Evolutionary conservation across 1,140 invertebrate genomes (phyloP).

Genomic region (Drosophila busckii): DNA sequence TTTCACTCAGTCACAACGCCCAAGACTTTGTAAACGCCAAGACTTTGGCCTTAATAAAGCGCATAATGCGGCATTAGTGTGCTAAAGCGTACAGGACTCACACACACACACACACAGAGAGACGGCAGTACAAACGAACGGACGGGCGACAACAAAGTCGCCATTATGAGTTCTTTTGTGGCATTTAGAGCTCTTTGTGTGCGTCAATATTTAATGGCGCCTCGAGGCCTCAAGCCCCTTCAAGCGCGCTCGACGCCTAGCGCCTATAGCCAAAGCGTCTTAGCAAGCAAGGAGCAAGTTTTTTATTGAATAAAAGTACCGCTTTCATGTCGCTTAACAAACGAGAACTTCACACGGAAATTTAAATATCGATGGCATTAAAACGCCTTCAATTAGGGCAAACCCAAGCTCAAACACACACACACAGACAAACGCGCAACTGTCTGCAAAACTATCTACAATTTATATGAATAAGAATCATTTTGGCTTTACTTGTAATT

Average conservation of each 20-base stretch:
- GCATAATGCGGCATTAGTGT: conserved; percentile 69
- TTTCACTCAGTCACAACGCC: conserved; percentile 9
- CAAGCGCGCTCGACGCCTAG: neutral
- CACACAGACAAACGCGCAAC: too few species aligned
- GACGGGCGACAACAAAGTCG: conserved; percentile 53
- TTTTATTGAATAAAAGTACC: conserved; percentile 48
- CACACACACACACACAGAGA: too few species aligned
- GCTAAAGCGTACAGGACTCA: too few species aligned
- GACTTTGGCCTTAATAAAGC: conserved; percentile 57
- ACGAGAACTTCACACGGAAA: conserved; percentile 14
- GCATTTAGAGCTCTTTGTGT: conserved; percentile 66
- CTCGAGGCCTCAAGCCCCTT: conserved; percentile 22
- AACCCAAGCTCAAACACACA: too few species aligned
- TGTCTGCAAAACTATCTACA: too few species aligned
- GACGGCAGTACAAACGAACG: too few species aligned
- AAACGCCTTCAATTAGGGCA: conserved; percentile 10
- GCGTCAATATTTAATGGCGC: conserved; percentile 70
- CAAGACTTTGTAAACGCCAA: neutral
- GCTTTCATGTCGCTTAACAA: conserved; percentile 35
- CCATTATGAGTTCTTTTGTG: conserved; percentile 75
- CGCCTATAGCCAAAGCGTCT: too few species aligned
- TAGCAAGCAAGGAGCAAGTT: conserved; percentile 25
- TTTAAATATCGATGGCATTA: conserved; percentile 28
- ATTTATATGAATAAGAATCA: conserved; percentile 44
- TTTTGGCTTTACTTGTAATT: conserved; percentile 18